Evolutionary conservation across 2,113 vertebrate genomes (phyloP), one percentile per base, ranked within the genome.

Genomic region (Turdus rufiventris): DNA sequence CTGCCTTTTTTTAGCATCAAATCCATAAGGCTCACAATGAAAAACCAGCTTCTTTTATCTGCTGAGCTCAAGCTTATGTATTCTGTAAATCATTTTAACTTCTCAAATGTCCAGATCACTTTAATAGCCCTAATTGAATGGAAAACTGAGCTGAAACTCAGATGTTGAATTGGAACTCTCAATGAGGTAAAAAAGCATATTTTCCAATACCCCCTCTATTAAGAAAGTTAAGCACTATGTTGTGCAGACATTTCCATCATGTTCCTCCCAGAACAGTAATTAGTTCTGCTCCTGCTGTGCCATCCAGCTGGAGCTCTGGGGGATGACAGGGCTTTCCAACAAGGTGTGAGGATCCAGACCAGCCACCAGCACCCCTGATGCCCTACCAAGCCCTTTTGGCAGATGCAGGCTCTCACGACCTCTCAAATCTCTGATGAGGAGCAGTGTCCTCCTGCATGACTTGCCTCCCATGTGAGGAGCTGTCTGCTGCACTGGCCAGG

Each of bases 1-100:
- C 34, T 71, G 65, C 65, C 79, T 95, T 97, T 84, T 94, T 95
- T 96, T 94, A 94, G 85, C 85, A 74, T 90, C 93, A 93, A 90
- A 95, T 91, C 85, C 78, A n/a, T 61, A 91, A 94, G 85, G 51
- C 54, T 95, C 79, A 94, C 79, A 86, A 91, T 87, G 61, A 21
- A 75, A 91, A 94, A 94, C 21, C 50, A 92, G 40, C 57, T 96
- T 83, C 40, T 75, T 97, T 96, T 96, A 93, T 88, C 88, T 92
- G 83, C 76, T 93, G 91, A 93, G n/a, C 83, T 95, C 83, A 73
- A 83, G 93, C 73, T 94, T 91, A 87, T 2, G 0, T 34, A 50
- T 88, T 93, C 90, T 58, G 36, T 94, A 96, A 96, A 89, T 93
- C 54, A 91, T 85, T 62, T 71, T 89, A 72, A 82, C 92, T 96